Base-by-base conservation (phyloP, 2,888 invertebrate species). In the Tinea semifulvella region DNA sequence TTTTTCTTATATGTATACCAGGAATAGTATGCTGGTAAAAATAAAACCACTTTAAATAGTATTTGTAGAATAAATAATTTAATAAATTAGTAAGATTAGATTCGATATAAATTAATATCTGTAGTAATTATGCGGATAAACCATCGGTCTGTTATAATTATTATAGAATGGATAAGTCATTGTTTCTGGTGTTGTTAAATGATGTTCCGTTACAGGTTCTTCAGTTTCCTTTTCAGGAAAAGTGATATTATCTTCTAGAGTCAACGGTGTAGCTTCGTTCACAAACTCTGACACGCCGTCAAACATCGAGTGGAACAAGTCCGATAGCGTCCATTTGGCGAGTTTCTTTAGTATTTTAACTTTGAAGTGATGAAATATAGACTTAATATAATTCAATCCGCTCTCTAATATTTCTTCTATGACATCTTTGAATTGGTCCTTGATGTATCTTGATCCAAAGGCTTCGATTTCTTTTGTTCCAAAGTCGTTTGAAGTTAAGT, bases 211-310 rank as follows among this genome's bases (percentile, higher is more conserved):
- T 18, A 2, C 36, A 18, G 36, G 36, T 36, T 36, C n/a, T 18
- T 36, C 18, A 18, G 18, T 36, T 4, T 18, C 18, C 16, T 36
- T 36, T 11, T 35, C 35, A 35, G 4, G 4, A 3, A 36, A 18
- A 6, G 2, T n/a, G 18, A 14, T 35, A 36, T 36, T 5, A 40
- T 17, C 18, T 7, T 36, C 52, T 10, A 51, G 53, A 5, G 49
- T 13, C 31, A 31, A 13, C 2, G 31, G 31, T n/a, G 31, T 31
- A 31, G 31, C 31, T 31, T 31, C 31, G 7, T 13, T 31, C 6
- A 65, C 50, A n/a, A 67, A 56, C 31, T 61, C 60, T 16, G 53
- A 50, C 1, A 69, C 49, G 16, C 62, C 60, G 40, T 68, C 61
- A 27, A 68, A 57, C 2, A 60, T 36, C 1, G 53, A 48, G 19